A percentile compares a stretch with the other conserved stretches of the same genome.
Conservation (phyloP, 1,140 invertebrate species). For the Trichomalopsis sarcophagae region DNA sequence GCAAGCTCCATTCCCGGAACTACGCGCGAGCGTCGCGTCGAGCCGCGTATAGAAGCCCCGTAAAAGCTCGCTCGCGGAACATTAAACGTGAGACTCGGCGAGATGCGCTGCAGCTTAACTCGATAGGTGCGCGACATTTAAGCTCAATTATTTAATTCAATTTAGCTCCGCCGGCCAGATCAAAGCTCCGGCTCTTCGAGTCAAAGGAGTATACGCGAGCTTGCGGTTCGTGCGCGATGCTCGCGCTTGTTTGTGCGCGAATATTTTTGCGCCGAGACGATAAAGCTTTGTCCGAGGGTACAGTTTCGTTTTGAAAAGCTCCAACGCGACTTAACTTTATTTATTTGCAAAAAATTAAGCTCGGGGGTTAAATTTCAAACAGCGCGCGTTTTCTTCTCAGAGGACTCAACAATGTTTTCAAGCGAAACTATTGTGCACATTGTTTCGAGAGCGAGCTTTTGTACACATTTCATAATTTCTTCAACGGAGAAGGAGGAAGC, state of each 20-base stretch:
- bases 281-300: no score
- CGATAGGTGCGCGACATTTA: conserved; percentile 24
- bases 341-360: no score
- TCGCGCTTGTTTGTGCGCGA: neutral
- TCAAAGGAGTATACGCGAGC: neutral
- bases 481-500: no score
- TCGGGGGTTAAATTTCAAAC: no score
- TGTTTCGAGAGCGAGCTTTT: neutral
- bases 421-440: conserved; percentile 4
- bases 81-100: neutral
- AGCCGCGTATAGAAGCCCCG: neutral
- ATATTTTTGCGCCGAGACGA: no score
- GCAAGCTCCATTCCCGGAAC: neutral
- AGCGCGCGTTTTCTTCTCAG: no score
- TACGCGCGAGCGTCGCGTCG: neutral
- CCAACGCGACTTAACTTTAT: no score
- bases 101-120: neutral
- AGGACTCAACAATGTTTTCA: neutral
- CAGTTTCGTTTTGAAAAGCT: no score
- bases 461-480: neutral
- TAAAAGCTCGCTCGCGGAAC: conserved; percentile 5
- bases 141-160: conserved; percentile 34
- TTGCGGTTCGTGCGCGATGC: neutral
- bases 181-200: neutral
- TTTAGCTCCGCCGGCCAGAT: neutral